phyloP scores from a whole-genome alignment of 2,113 vertebrate species.

The Muntiacus reevesi region DNA sequence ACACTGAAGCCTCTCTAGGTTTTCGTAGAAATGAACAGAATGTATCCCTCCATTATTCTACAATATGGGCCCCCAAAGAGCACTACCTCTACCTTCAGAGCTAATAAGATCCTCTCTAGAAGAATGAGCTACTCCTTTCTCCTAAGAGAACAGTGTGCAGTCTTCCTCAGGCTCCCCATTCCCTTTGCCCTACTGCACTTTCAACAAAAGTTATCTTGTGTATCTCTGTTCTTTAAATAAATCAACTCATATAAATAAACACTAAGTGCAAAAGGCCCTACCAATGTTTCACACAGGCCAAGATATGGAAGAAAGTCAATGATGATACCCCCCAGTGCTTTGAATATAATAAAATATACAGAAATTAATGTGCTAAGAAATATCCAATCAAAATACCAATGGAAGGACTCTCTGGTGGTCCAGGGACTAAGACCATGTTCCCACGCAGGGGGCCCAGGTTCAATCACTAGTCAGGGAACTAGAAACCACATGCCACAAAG shows the following conservation, averaged over 20 bases:
- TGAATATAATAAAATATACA: background rate
- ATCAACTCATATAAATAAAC: background rate
- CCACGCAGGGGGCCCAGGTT: rapidly evolving
- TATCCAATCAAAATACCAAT: background rate
- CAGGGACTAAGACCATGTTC: background rate
- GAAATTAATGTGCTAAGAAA: background rate
- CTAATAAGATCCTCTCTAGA: background rate
- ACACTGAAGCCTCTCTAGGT: background rate
- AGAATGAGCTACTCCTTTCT: background rate
- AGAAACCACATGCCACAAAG: background rate
- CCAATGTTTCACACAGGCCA: background rate
- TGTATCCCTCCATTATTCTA: background rate
- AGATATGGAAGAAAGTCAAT: background rate
- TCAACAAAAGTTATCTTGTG: background rate
- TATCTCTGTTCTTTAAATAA: background rate
- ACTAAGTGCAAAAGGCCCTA: background rate
- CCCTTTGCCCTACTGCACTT: background rate
- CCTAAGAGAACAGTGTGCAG: background rate
- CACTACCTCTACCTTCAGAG: background rate
- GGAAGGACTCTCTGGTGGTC: background rate
- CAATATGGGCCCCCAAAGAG: background rate
- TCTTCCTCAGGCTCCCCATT: background rate
- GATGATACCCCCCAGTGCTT: background rate
- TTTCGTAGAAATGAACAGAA: background rate
- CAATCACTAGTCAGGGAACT: background rate